Percentiles rank a stretch among this genome's conserved stretches.
These are phyloP conservation scores for Halyomorpha halys DNA, from an alignment of 1,140 invertebrate genomes.

Conservation along the genomic window DNA sequence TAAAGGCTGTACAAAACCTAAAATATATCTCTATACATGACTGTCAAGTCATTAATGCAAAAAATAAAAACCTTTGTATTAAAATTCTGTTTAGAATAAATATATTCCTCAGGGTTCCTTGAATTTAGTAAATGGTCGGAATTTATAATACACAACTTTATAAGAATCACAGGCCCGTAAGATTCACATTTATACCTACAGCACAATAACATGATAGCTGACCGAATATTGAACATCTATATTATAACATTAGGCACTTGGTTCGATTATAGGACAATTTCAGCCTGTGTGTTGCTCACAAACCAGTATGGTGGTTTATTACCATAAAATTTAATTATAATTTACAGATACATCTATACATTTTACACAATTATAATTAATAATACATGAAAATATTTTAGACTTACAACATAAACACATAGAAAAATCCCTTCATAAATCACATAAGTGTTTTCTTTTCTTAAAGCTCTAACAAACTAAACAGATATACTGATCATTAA, in stretches of 20 bases:
- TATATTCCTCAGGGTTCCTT: slow-evolving; percentile 17
- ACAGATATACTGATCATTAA: slow-evolving; percentile 1
- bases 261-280: slow-evolving; percentile 17
- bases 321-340: background rate
- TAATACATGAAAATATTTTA: background rate
- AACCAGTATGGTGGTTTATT: too few relatives aligned
- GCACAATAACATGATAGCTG: slow-evolving; percentile 2
- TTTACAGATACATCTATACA: background rate
- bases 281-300: too few relatives aligned
- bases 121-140: slow-evolving; percentile 17
- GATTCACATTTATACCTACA: slow-evolving; percentile 5
- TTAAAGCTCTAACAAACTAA: slow-evolving; percentile 9
- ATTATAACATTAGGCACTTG: slow-evolving; percentile 24
- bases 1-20: slow-evolving; percentile 25
- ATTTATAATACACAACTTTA: slow-evolving; percentile 20
- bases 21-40: slow-evolving; percentile 26
- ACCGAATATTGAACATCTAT: slow-evolving; percentile 4
- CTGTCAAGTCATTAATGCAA: slow-evolving; percentile 21
- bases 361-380: background rate
- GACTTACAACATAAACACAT: background rate
- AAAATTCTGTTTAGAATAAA: slow-evolving; percentile 27
- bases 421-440: background rate
- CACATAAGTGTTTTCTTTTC: background rate
- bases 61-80: slow-evolving; percentile 23
- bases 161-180: slow-evolving; percentile 12